Base-by-base conservation (phyloP, 2,113 vertebrate species). In the Cacatua alba region DNA sequence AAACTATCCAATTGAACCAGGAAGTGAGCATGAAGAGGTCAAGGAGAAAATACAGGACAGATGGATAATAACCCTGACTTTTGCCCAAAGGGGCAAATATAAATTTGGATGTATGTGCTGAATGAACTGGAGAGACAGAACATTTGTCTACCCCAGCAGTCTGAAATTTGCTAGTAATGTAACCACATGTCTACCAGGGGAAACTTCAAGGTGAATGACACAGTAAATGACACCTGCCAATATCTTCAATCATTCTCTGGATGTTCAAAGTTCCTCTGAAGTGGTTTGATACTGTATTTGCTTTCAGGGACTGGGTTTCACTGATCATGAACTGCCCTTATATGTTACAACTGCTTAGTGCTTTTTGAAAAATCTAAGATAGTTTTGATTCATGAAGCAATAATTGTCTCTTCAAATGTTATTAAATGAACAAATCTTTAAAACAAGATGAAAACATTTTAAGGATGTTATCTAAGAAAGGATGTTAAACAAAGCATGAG, bases 11-110 rank as follows among this genome's bases (percentile, higher is more conserved):
- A 71, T 35, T 8, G 64, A 92, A 94, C 65, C 60, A 94, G 90
- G 81, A 93, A 96, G 77, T 26, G 92, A 92, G 63, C 53, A 68
- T 13, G 75, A 88, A 72, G 81, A 93, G 76, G 91, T 96, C 96
- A 95, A 96, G 90, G 91, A 90, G 49, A 94, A 96, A 97, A 92
- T 82, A 93, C 18, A 91, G 89, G 92, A 77, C 94, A 97, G 85
- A 94, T 93, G 91, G 90, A 91, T 80, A 95, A 86, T 62, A 84
- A 55, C 37, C 37, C 15, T 63, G 81, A 94, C 78, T 63, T 92
- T 89, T 4, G 31, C 86, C 90, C 86, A 78, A 77, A 72, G 90
- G 87, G 64, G 90, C 35, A 90, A 78, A 71, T 68, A 75, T 76
- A 84, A 94, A 93, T 93, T 82, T 92, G 86, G 69, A 97, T 95